These are phyloP conservation scores for Merluccius polli DNA, from an alignment of 2,797 vertebrate genomes.

Conservation along the genomic window DNA sequence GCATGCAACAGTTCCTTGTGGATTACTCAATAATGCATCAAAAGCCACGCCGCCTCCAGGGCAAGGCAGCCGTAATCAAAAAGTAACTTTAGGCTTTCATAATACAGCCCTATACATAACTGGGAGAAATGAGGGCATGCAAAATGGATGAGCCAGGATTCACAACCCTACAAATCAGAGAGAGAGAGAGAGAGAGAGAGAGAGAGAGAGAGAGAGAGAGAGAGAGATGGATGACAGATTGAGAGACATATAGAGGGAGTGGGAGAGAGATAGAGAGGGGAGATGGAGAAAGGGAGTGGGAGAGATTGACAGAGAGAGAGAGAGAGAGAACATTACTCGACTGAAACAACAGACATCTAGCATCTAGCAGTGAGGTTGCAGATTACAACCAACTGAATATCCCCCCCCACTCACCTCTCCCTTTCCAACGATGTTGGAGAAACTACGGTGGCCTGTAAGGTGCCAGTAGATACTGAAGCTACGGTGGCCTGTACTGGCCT, in stretches of 20 bases:
- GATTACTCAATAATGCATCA: constrained; percentile 73
- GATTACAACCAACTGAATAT: too few species aligned
- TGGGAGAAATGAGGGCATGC: constrained; percentile 68
- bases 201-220: constrained; percentile 39
- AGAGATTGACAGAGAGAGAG: background rate
- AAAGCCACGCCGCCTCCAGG: constrained; percentile 56
- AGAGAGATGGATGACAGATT: constrained; percentile 9
- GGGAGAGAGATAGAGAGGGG: too few species aligned
- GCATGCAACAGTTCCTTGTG: constrained; percentile 61
- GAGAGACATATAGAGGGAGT: background rate
- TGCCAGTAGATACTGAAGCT: too few species aligned
- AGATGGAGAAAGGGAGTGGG: background rate
- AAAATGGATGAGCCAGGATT: constrained; percentile 73
- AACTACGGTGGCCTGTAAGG: too few species aligned
- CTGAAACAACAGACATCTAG: too few species aligned
- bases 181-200: constrained; percentile 35
- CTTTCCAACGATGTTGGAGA: too few species aligned
- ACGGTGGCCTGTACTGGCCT: too few species aligned
- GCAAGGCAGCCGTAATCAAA: constrained; percentile 69
- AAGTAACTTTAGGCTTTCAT: constrained; percentile 74
- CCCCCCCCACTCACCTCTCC: too few species aligned
- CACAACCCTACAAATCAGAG: constrained; percentile 56
- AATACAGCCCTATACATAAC: constrained; percentile 75
- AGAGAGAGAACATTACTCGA: background rate
- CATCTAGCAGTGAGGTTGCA: too few species aligned